phyloP scores from a whole-genome alignment of 2,888 invertebrate genomes.

The Incurvaria masculella region DNA sequence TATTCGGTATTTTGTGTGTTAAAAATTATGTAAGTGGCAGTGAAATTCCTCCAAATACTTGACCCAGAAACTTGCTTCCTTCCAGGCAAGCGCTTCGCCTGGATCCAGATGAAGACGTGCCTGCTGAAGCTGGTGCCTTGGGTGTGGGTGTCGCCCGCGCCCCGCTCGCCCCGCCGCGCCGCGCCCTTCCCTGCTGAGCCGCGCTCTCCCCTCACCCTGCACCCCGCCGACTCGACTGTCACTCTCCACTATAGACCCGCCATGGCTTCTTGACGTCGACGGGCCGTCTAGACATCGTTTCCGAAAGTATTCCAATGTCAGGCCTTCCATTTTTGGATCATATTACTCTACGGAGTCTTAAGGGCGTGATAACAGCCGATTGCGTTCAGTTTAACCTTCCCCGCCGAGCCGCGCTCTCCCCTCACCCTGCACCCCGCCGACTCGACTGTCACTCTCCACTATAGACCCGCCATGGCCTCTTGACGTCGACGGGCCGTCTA shows the following conservation, averaged over 20 bases:
- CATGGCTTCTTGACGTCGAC: too few species aligned
- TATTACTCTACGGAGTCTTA: too few species aligned
- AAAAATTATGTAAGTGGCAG: too few species aligned
- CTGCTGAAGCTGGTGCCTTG: constrained; percentile 30
- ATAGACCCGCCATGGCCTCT: constrained; percentile 1
- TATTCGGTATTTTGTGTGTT: too few species aligned
- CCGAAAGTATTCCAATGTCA: too few species aligned
- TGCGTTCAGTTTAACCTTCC: too few species aligned
- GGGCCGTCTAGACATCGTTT: too few species aligned
- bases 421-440: constrained; percentile 40
- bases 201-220: constrained; percentile 38
- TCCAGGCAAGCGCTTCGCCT: constrained; percentile 44
- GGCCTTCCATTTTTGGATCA: too few species aligned
- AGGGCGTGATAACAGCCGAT: too few species aligned
- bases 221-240: constrained; percentile 36
- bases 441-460: constrained; percentile 29
- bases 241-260: constrained; percentile 20
- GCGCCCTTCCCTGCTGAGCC: constrained; percentile 37
- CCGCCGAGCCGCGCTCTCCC: constrained; percentile 37
- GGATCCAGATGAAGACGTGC: constrained; percentile 48
- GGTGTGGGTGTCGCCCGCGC: constrained; percentile 22
- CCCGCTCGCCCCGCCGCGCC: constrained; percentile 18
- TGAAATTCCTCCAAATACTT: too few species aligned
- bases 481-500: too few species aligned
- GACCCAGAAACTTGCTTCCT: too few species aligned